Conservation (phyloP, 2,888 invertebrate genomes). For the Lysandra coridon region DNA sequence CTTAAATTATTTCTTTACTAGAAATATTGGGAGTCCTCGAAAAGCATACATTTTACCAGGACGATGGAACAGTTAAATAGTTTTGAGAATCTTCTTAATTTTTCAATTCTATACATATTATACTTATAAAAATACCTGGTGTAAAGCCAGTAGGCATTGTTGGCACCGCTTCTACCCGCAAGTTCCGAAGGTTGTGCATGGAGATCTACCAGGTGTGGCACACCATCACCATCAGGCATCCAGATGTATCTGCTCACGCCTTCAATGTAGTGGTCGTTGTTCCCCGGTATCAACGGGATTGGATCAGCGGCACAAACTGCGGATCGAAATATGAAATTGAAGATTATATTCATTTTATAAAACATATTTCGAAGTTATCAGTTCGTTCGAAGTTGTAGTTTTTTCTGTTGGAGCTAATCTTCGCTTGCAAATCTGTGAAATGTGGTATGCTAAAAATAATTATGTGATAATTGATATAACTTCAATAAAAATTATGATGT, state of each 20-base stretch:
- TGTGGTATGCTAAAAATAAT: no score
- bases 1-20: not conserved
- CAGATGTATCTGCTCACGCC: slow-evolving; percentile 55
- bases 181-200: slow-evolving; percentile 45
- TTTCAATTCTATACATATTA: no score
- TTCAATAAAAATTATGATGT: no score
- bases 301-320: slow-evolving; percentile 37
- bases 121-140: slow-evolving; percentile 43
- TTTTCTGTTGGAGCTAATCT: no score
- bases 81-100: no score
- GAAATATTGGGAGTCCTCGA: no score
- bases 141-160: slow-evolving; percentile 52
- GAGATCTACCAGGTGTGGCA: slow-evolving; percentile 50
- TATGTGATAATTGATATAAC: no score
- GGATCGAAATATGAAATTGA: not conserved
- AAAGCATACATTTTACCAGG: no score
- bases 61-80: no score
- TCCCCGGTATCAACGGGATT: slow-evolving; percentile 46
- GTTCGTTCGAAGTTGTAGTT: no score
- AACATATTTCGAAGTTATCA: not conserved
- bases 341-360: not conserved
- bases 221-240: slow-evolving; percentile 53
- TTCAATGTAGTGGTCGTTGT: slow-evolving; percentile 52
- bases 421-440: no score
- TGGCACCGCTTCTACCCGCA: slow-evolving; percentile 46